A percentile compares a stretch with the other conserved stretches of the same genome.
These are phyloP conservation scores for Heliocidaris tuberculata DNA, from an alignment of 35 echinoderm and acorn worm genomes.

Conservation along the genomic window DNA sequence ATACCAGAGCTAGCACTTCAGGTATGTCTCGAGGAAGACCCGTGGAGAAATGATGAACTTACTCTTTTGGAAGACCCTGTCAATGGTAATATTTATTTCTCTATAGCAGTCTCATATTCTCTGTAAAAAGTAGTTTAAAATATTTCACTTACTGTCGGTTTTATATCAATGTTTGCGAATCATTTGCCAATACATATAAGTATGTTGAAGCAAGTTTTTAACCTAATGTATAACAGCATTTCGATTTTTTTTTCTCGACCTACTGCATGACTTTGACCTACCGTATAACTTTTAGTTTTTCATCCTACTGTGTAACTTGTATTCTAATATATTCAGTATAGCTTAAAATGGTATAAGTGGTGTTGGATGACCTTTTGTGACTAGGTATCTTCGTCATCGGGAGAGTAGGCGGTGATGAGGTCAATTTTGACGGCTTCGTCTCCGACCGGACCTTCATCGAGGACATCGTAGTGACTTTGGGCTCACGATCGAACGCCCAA, in stretches of 20 bases:
- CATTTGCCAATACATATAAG: not conserved
- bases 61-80: slow-evolving; percentile 4
- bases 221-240: too few relatives aligned
- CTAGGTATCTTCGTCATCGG: slow-evolving; percentile 4
- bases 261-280: too few relatives aligned
- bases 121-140: not conserved
- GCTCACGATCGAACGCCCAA: not conserved
- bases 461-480: not conserved
- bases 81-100: slow-evolving; percentile 13
- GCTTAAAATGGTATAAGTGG: not conserved
- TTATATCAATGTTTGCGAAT: not conserved
- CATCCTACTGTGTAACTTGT: not conserved
- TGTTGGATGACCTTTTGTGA: not conserved
- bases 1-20: slow-evolving; percentile 20
- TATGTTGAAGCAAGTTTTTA: not conserved
- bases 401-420: slow-evolving; percentile 1
- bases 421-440: not conserved
- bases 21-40: slow-evolving; percentile 21
- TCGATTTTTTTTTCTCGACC: not conserved
- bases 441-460: slow-evolving; percentile 8
- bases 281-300: not conserved
- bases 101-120: not conserved
- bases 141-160: not conserved
- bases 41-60: not conserved
- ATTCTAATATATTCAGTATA: not conserved